phyloP scores from a whole-genome alignment of 37 sponge, comb jelly and placozoan species.

The Amphimedon queenslandica region DNA sequence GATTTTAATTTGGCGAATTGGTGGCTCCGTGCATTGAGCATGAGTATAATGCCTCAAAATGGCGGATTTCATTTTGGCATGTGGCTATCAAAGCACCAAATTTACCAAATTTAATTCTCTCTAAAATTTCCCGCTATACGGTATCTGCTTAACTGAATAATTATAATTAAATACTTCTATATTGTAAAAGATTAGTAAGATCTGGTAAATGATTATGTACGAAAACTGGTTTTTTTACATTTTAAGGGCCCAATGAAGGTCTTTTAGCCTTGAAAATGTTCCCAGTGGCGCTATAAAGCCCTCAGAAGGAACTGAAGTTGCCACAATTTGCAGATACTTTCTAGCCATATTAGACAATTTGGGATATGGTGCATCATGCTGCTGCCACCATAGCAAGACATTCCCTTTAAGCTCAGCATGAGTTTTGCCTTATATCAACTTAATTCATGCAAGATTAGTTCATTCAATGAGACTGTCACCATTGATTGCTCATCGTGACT shows the following conservation, averaged over 20 bases:
- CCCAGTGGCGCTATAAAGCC: constrained; percentile 19
- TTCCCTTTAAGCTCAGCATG: neutral
- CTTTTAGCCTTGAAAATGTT: neutral
- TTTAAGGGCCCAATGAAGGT: constrained; percentile 9
- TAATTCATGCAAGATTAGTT: constrained; percentile 1
- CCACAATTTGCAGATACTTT: constrained; percentile 8
- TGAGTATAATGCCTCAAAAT: too few relatives aligned
- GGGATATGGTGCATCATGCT: neutral
- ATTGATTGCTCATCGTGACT: neutral
- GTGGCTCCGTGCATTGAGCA: too few relatives aligned
- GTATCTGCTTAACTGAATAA: too few relatives aligned
- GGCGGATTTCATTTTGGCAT: too few relatives aligned
- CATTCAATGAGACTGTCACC: neutral
- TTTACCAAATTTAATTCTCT: too few relatives aligned
- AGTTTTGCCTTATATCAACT: neutral
- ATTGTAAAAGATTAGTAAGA: neutral
- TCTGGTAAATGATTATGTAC: constrained; percentile 4
- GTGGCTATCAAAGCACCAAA: too few relatives aligned
- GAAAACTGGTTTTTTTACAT: constrained; percentile 26
- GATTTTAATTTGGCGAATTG: too few relatives aligned
- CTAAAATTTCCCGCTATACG: too few relatives aligned
- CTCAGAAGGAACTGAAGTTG: constrained; percentile 36
- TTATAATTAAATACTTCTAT: neutral
- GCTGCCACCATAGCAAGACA: constrained; percentile 8
- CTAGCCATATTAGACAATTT: neutral